phyloP scores from a whole-genome alignment of 2,797 vertebrate genomes.

The Balearica regulorum region DNA sequence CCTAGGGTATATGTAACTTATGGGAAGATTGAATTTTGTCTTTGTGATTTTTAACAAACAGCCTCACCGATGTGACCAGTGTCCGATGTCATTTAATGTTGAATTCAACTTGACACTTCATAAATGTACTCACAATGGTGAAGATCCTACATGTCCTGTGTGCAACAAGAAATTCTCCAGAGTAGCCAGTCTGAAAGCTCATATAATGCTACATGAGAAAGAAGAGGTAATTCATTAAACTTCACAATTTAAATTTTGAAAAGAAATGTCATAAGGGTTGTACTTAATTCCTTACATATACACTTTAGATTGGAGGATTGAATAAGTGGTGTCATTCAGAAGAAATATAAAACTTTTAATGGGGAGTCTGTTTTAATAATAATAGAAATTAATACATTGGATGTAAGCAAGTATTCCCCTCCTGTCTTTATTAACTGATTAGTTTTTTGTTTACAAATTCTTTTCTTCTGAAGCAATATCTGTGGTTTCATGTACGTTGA shows the following conservation, averaged over 20 bases:
- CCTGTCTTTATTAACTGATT: neutral
- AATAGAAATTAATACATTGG: neutral
- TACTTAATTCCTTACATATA: neutral
- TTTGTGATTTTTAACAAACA: constrained; percentile 68
- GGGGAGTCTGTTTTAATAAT: neutral
- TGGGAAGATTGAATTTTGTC: constrained; percentile 4
- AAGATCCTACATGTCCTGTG: constrained; percentile 90
- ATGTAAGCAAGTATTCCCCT: neutral
- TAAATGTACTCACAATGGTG: constrained; percentile 90
- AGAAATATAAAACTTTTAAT: neutral
- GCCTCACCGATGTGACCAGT: constrained; percentile 96
- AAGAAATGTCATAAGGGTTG: neutral
- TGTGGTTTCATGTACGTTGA: neutral
- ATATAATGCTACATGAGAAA: constrained; percentile 96
- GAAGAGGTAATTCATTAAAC: constrained; percentile 85
- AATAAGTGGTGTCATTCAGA: neutral
- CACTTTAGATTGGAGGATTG: neutral
- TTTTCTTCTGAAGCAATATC: neutral
- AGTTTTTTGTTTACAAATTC: neutral
- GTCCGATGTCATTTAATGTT: constrained; percentile 94
- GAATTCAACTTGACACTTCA: constrained; percentile 97
- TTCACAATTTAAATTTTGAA: neutral
- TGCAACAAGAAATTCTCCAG: constrained; percentile 96
- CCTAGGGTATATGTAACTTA: neutral
- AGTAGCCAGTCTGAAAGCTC: constrained; percentile 96